Percentiles rank a stretch among this genome's conserved stretches.
These are phyloP conservation scores for Barypeithes pellucidus DNA, from an alignment of 2,888 invertebrate genomes.

Conservation along the genomic window DNA sequence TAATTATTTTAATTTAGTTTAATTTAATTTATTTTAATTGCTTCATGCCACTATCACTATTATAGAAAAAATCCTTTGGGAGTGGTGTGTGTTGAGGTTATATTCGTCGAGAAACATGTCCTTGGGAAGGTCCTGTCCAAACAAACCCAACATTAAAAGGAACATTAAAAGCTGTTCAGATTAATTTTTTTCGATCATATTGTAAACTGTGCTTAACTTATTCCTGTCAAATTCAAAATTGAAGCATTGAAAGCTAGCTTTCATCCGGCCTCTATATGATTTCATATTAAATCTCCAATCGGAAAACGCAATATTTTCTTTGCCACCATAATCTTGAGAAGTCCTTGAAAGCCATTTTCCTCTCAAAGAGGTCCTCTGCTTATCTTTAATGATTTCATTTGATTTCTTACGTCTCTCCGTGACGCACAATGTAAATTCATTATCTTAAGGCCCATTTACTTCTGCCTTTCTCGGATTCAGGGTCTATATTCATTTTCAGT, in stretches of 20 bases:
- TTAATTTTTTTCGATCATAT: too few relatives aligned
- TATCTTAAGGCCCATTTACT: constrained; percentile 17
- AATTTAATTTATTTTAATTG: too few relatives aligned
- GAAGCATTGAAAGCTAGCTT: neutral
- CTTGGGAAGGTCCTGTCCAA: too few relatives aligned
- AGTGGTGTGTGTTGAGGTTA: too few relatives aligned
- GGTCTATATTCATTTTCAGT: constrained; percentile 1
- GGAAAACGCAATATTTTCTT: neutral
- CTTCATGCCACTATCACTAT: too few relatives aligned
- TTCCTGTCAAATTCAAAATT: neutral
- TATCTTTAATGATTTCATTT: constrained; percentile 21
- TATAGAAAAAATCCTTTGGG: too few relatives aligned
- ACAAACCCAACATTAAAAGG: too few relatives aligned
- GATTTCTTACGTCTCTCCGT: constrained; percentile 10
- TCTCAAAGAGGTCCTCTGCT: constrained; percentile 18
- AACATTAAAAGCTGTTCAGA: too few relatives aligned
- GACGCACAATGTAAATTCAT: constrained; percentile 24
- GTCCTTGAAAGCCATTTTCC: constrained; percentile 27
- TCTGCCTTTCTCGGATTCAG: constrained; percentile 2
- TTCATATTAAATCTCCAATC: constrained; percentile 3
- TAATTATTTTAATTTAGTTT: too few relatives aligned
- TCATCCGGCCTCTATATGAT: neutral
- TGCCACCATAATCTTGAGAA: neutral
- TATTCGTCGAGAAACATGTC: too few relatives aligned
- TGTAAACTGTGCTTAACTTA: too few relatives aligned